phyloP scores from a whole-genome alignment of 1,140 invertebrate genomes.

The Drosophila pectinifera region DNA sequence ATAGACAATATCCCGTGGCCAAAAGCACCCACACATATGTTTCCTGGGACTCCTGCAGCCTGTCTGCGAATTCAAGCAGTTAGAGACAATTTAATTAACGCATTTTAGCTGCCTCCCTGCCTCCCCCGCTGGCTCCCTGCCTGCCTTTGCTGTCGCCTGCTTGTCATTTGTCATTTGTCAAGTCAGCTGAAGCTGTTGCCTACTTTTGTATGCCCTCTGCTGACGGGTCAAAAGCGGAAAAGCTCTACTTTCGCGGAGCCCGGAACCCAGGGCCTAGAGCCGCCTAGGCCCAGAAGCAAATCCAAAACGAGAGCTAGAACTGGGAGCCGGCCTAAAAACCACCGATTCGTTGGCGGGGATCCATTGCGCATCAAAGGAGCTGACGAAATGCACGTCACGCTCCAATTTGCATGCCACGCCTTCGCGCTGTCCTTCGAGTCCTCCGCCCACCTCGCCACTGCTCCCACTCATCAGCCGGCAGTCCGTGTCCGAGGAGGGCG shows the following conservation, averaged over 20 bases:
- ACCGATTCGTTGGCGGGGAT: conserved; percentile 7
- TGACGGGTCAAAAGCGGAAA: conserved; percentile 11
- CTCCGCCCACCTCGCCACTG: background rate
- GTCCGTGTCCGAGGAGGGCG: background rate
- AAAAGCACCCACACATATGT: conserved; percentile 2
- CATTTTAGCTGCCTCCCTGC: conserved; percentile 56
- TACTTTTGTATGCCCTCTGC: conserved; percentile 37
- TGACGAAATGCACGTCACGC: conserved; percentile 76
- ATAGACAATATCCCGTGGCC: conserved; percentile 7
- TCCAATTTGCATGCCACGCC: conserved; percentile 75
- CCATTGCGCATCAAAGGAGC: conserved; percentile 44
- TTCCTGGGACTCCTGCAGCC: conserved; percentile 19
- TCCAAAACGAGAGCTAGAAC: background rate
- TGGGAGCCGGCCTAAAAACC: conserved; percentile 12
- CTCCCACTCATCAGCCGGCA: conserved; percentile 12
- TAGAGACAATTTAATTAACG: conserved; percentile 78
- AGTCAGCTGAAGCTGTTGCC: conserved; percentile 28
- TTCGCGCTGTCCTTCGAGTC: conserved; percentile 9
- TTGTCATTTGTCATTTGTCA: conserved; percentile 72
- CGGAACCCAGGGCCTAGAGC: background rate
- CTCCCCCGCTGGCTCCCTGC: conserved; percentile 26
- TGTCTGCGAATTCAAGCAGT: conserved; percentile 68
- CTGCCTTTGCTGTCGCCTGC: conserved; percentile 35
- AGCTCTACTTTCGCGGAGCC: conserved; percentile 11
- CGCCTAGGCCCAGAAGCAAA: background rate